Base-by-base conservation (phyloP, 1,140 invertebrate genomes). In the Drosophila funebris region DNA sequence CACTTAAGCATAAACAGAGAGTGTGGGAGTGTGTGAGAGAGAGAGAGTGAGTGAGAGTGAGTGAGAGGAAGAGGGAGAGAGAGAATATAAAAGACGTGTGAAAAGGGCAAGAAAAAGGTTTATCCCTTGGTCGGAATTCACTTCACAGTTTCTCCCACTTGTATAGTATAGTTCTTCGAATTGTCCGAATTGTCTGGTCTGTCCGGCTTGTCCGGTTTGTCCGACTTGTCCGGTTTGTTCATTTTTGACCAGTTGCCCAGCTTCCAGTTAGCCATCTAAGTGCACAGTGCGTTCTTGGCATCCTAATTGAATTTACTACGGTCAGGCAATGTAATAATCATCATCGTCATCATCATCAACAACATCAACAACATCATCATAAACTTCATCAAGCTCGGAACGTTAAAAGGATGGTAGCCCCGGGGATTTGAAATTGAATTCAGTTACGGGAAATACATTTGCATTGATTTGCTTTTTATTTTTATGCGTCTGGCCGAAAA, bases 221-320 rank as follows among this genome's bases (percentile, higher is more conserved):
- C 41, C 14, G 22, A 3, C n/a, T 6, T 48, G 44, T 29, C n/a
- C 2, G 24, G 14, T 13, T 48, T 48, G 44, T 48, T n/a, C 44
- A n/a, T 22, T 56, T 43, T 37, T 20, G 16, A 36, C 33, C 37
- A 39, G 29, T 31, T 36, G 48, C 24, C 57, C 44, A 41, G 57
- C 33, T 66, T 24, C 37, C 46, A 69, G 60, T 71, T 56, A 37
- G 61, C 57, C 57, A 70, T 68, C 60, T 58, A 73, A 78, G 53
- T 73, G 73, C 68, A 37, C 43, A 56, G 27, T 64, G 54, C 48
- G 61, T 31, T 61, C 54, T 44, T 56, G 73, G 61, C 63, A 44
- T 61, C 80, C 80, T 89, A 89, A 89, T 89, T 89, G 85, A 89
- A 89, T 89, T 89, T 84, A 85, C 50, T 84, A 80, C 85, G 85